Percentiles rank a stretch among this genome's conserved stretches.
These are phyloP conservation scores for Deilephila elpenor DNA, from an alignment of 2,888 invertebrate species.

Conservation along the genomic window DNA sequence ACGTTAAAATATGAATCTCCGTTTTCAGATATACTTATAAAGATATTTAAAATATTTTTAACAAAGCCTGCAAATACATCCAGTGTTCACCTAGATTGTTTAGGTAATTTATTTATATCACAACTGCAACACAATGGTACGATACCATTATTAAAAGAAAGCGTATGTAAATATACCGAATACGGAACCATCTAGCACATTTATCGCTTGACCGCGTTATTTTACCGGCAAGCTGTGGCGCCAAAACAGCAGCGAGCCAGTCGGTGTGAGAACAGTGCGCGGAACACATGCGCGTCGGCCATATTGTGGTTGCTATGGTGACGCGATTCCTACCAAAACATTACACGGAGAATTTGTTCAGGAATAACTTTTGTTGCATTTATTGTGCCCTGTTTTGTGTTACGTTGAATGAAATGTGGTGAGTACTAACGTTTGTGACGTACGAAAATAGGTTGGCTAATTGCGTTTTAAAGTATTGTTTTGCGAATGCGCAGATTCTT, in stretches of 20 bases:
- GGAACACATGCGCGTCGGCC: conserved; percentile 69
- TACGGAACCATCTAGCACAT: conserved; percentile 13
- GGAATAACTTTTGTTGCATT: conserved; percentile 17
- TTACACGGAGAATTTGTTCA: conserved; percentile 21
- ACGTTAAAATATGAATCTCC: too few relatives aligned
- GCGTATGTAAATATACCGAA: background rate
- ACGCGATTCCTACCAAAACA: conserved; percentile 41
- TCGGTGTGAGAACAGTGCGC: conserved; percentile 55
- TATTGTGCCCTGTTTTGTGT: conserved; percentile 2
- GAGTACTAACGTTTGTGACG: background rate
- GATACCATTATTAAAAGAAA: conserved; percentile 1
- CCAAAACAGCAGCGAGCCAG: conserved; percentile 77
- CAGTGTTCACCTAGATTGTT: too few relatives aligned
- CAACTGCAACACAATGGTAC: background rate
- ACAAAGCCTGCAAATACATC: too few relatives aligned
- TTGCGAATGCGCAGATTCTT: conserved; percentile 8
- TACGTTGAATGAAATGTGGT: conserved; percentile 27
- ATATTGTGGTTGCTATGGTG: conserved; percentile 70
- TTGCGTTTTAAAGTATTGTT: conserved; percentile 10
- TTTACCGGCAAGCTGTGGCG: conserved; percentile 50
- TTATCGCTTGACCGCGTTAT: conserved; percentile 3
- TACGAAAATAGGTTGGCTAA: conserved; percentile 5
- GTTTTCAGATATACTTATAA: too few relatives aligned
- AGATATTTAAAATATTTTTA: too few relatives aligned
- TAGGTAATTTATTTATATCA: background rate